These are phyloP conservation scores for Marcusenius ussheri DNA, from an alignment of 2,113 vertebrate genomes.

Conservation along the genomic window DNA sequence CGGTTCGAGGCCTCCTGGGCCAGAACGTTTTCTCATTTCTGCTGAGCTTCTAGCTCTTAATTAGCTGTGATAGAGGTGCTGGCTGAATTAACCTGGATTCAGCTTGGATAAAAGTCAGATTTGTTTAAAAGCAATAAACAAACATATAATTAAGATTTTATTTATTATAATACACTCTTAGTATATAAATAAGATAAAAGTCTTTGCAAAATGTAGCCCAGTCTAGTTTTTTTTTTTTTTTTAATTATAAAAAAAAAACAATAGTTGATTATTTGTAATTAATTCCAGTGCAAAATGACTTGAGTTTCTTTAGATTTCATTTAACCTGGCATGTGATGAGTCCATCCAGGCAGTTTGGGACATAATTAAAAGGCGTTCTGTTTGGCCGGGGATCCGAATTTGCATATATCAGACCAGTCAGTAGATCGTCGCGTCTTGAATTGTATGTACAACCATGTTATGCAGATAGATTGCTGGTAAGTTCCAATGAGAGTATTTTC, in stretches of 20 bases:
- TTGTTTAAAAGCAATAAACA: background rate
- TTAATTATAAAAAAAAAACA: background rate
- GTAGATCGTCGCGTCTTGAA: background rate
- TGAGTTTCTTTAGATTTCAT: background rate
- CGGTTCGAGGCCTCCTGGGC: background rate
- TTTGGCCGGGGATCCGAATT: background rate
- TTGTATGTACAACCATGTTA: background rate
- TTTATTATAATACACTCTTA: background rate
- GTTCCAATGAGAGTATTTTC: background rate
- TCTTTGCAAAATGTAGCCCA: background rate
- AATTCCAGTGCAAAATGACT: background rate
- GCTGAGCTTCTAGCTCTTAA: background rate
- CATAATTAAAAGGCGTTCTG: background rate
- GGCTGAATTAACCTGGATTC: background rate
- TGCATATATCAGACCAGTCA: background rate
- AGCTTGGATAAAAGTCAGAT: background rate
- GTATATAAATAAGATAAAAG: background rate
- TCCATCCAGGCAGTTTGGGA: background rate
- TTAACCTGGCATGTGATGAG: background rate
- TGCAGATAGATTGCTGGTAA: background rate
- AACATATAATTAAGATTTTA: background rate
- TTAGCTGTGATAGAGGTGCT: background rate
- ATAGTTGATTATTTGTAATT: background rate
- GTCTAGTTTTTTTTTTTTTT: background rate
- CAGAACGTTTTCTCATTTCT: background rate